These are phyloP conservation scores for Erebia palarica DNA, from an alignment of 2,888 invertebrate genomes.

Conservation along the genomic window DNA sequence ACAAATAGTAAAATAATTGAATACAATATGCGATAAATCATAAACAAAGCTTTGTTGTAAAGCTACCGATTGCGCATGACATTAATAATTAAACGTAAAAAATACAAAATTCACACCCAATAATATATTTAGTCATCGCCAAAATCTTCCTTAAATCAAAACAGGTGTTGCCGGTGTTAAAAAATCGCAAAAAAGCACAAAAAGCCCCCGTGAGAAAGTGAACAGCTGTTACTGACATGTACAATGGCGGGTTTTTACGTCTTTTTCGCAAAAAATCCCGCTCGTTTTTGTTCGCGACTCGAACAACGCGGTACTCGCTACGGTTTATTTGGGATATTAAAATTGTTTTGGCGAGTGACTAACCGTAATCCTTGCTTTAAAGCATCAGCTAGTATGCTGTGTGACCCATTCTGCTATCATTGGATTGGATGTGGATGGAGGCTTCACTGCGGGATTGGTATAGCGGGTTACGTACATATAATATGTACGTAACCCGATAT, in stretches of 20 bases:
- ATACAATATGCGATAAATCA: too few relatives aligned
- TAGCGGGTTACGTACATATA: too few relatives aligned
- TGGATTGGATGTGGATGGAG: too few relatives aligned
- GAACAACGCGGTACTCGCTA: conserved; percentile 4
- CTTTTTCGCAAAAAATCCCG: conserved; percentile 18
- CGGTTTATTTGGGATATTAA: conserved; percentile 6
- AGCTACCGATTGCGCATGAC: too few relatives aligned
- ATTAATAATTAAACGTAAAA: too few relatives aligned
- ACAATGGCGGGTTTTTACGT: conserved; percentile 24
- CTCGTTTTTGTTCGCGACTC: conserved; percentile 7
- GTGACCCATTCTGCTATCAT: background rate
- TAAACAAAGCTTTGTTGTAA: too few relatives aligned
- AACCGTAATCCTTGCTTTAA: background rate
- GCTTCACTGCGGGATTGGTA: too few relatives aligned
- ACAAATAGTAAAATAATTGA: too few relatives aligned
- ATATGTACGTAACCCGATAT: too few relatives aligned
- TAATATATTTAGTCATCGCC: background rate
- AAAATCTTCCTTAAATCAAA: conserved; percentile 9
- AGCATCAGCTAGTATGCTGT: background rate
- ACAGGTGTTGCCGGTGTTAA: conserved; percentile 28
- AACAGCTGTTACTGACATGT: conserved; percentile 31
- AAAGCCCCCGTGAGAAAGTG: conserved; percentile 34
- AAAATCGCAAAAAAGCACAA: conserved; percentile 24
- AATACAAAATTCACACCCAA: background rate
- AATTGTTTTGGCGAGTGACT: background rate